Evolutionary conservation across 30 jellyfish, hydroid and myxozoan genomes (phyloP).

Genomic region (Hydractinia echinata): DNA sequence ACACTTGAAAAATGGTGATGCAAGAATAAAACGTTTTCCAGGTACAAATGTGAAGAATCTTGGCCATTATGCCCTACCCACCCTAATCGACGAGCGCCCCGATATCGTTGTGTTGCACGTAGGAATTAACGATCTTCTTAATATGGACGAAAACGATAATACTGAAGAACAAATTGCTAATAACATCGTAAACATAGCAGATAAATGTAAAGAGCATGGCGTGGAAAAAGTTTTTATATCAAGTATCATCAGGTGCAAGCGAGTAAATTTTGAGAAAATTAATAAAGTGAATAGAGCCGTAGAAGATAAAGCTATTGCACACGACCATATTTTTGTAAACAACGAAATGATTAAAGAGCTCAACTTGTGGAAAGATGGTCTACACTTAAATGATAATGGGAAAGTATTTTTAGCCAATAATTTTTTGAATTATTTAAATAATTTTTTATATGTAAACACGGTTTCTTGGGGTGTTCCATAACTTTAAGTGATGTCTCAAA

Average conservation of each 20-base stretch:
- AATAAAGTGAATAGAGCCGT: neutral
- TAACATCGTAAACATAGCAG: neutral
- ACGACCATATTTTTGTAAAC: neutral
- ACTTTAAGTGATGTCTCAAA: neutral
- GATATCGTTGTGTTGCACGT: slow-evolving; percentile 14
- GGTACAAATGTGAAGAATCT: slow-evolving; percentile 4
- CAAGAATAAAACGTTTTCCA: neutral
- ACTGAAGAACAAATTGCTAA: slow-evolving; percentile 9
- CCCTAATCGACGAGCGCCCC: slow-evolving; percentile 1
- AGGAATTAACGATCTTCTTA: neutral
- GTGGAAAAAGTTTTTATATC: neutral
- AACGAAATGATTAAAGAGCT: neutral
- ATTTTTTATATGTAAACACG: slow-evolving; percentile 2
- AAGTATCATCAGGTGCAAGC: neutral
- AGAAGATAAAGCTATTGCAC: slow-evolving; percentile 1
- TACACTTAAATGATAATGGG: slow-evolving; percentile 7
- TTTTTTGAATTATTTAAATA: too few relatives aligned
- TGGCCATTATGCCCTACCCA: slow-evolving; percentile 7
- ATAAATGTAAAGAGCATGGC: too few relatives aligned
- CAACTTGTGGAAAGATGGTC: neutral
- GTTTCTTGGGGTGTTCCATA: slow-evolving; percentile 11
- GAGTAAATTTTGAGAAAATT: neutral
- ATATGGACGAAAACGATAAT: neutral
- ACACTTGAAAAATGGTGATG: neutral
- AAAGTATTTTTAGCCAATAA: slow-evolving; percentile 4